These are phyloP conservation scores for Macrocentrus cingulum DNA, from an alignment of 1,140 invertebrate genomes.

Conservation along the genomic window DNA sequence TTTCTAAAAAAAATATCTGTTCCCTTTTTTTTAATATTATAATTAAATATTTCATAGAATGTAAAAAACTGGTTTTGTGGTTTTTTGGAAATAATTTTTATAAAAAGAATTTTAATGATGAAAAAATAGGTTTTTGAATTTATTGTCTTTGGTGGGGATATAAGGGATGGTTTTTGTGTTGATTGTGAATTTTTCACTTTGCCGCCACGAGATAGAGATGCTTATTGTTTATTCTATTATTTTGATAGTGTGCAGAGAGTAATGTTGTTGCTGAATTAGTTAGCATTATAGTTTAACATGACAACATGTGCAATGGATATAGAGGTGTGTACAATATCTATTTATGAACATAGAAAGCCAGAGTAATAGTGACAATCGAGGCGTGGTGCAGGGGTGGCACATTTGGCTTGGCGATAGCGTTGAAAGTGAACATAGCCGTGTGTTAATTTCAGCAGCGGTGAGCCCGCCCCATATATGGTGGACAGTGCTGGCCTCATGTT, in stretches of 20 bases:
- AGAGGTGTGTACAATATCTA: constrained; percentile 22
- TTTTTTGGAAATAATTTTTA: too few species aligned
- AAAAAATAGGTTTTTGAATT: too few species aligned
- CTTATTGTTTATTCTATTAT: constrained; percentile 14
- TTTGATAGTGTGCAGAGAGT: constrained; percentile 23
- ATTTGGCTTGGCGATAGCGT: constrained; percentile 29
- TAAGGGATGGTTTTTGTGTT: too few species aligned
- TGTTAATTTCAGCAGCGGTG: constrained; percentile 44
- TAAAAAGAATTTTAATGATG: too few species aligned
- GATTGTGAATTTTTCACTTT: constrained; percentile 19
- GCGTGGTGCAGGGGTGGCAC: constrained; percentile 32
- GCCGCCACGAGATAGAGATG: constrained; percentile 30
- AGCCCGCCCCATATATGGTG: constrained; percentile 39
- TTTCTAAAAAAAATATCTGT: too few species aligned
- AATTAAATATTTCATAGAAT: too few species aligned
- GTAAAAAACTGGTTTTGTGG: too few species aligned
- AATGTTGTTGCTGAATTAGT: constrained; percentile 22
- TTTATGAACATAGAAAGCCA: constrained; percentile 23
- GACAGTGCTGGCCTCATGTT: constrained; percentile 38
- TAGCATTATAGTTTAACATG: constrained; percentile 13
- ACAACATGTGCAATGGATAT: constrained; percentile 11
- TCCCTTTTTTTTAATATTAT: too few species aligned
- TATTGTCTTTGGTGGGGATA: too few species aligned
- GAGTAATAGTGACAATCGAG: constrained; percentile 27
- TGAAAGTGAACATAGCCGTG: constrained; percentile 42